Conservation (phyloP, 2,888 invertebrate species). For the Pandemis corylana region DNA sequence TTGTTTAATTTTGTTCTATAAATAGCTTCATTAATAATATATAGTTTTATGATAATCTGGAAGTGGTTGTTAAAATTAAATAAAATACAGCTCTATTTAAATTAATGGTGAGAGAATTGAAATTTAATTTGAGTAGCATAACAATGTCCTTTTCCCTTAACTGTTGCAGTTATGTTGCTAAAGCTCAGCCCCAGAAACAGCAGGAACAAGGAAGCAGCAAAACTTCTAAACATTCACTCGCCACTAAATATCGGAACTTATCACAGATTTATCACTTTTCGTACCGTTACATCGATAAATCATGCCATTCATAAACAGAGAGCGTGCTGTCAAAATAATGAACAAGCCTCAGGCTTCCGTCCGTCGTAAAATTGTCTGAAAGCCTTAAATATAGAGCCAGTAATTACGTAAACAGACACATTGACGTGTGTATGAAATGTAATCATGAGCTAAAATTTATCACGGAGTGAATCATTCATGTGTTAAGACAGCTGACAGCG, state of each 20-base stretch:
- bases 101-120: too few relatives aligned
- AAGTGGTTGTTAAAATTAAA: too few relatives aligned
- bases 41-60: too few relatives aligned
- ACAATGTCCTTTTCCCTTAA: neutral
- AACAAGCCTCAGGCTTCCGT: slow-evolving; percentile 66
- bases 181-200: neutral
- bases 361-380: slow-evolving; percentile 69
- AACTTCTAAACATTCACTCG: slow-evolving; percentile 5
- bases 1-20: too few relatives aligned
- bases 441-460: slow-evolving; percentile 85
- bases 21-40: too few relatives aligned
- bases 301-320: slow-evolving; percentile 68
- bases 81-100: too few relatives aligned
- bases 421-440: slow-evolving; percentile 83
- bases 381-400: slow-evolving; percentile 72
- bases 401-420: slow-evolving; percentile 83
- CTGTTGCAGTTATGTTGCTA: too few relatives aligned
- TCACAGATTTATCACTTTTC: slow-evolving; percentile 73
- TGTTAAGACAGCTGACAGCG: slow-evolving; percentile 83
- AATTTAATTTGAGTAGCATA: neutral
- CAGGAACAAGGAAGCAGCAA: neutral
- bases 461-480: slow-evolving; percentile 84
- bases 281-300: slow-evolving; percentile 71
- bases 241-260: slow-evolving; percentile 49
- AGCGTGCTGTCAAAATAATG: slow-evolving; percentile 68